These are phyloP conservation scores for Bombus breviceps DNA, from an alignment of 1,140 invertebrate species.

Conservation along the genomic window DNA sequence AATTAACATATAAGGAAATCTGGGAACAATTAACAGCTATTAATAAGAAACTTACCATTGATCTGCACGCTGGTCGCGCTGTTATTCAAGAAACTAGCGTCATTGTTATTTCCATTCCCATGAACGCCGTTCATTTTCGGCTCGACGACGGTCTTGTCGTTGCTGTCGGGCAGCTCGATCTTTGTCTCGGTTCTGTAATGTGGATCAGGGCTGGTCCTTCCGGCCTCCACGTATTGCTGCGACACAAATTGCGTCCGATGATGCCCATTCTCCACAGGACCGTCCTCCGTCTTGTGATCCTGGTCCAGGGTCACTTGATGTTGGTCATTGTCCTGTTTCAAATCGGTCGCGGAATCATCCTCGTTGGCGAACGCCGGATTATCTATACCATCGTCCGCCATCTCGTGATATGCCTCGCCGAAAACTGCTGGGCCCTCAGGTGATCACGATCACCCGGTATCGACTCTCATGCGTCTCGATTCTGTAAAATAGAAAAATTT, in stretches of 20 bases:
- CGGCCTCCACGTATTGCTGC: slow-evolving; percentile 77
- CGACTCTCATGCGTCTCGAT: slow-evolving; percentile 70
- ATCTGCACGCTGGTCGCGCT: slow-evolving; percentile 76
- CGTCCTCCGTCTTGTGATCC: slow-evolving; percentile 67
- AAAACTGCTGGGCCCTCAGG: slow-evolving; percentile 59
- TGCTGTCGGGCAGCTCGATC: slow-evolving; percentile 77
- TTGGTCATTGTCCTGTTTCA: slow-evolving; percentile 58
- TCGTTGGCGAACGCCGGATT: slow-evolving; percentile 79
- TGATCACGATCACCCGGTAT: slow-evolving; percentile 52
- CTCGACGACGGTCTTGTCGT: slow-evolving; percentile 67
- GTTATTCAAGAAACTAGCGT: slow-evolving; percentile 80
- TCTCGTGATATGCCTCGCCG: slow-evolving; percentile 63
- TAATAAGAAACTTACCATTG: slow-evolving; percentile 71
- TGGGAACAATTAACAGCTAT: background rate
- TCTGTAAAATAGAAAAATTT: slow-evolving; percentile 51
- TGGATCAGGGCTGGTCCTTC: slow-evolving; percentile 70
- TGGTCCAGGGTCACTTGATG: slow-evolving; percentile 64
- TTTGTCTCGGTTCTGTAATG: slow-evolving; percentile 77
- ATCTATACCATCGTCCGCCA: slow-evolving; percentile 75
- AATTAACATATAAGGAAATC: accelerated
- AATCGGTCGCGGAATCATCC: slow-evolving; percentile 63
- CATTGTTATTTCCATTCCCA: slow-evolving; percentile 80
- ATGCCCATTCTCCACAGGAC: slow-evolving; percentile 73
- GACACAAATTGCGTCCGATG: slow-evolving; percentile 73
- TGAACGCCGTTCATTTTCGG: slow-evolving; percentile 78